phyloP scores from a whole-genome alignment of 2,888 invertebrate genomes.

The Heteromyza rotundicornis region DNA sequence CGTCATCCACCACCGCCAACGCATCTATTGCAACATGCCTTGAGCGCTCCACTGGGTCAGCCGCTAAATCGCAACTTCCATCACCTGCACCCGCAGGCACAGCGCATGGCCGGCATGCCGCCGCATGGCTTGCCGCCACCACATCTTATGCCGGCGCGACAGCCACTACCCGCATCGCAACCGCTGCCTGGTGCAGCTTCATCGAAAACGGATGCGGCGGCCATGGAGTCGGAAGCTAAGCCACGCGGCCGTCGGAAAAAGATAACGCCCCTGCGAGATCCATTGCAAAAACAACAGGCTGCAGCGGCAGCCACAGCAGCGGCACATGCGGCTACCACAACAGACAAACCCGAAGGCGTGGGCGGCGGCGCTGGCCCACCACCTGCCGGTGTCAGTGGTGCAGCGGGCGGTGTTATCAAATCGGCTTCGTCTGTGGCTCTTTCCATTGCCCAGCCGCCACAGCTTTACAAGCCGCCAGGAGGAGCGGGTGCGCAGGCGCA shows the following conservation, averaged over 20 bases:
- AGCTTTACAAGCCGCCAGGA: constrained; percentile 64
- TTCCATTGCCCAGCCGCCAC: constrained; percentile 63
- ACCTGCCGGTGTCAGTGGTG: not conserved
- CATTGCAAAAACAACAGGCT: constrained; percentile 63
- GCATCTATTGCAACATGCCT: constrained; percentile 55
- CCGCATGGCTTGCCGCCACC: constrained; percentile 29
- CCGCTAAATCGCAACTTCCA: constrained; percentile 43
- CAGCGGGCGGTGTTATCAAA: constrained; percentile 32
- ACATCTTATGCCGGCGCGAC: constrained; percentile 23
- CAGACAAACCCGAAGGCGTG: not conserved
- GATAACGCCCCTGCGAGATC: constrained; percentile 61
- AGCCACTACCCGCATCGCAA: constrained; percentile 23
- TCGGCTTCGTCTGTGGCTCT: constrained; percentile 24
- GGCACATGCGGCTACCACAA: constrained; percentile 31
- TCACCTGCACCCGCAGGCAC: constrained; percentile 29
- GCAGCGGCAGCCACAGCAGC: constrained; percentile 66
- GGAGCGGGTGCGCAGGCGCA: constrained; percentile 47
- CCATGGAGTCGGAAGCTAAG: constrained; percentile 38
- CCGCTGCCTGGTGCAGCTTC: constrained; percentile 14
- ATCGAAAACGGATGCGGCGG: constrained; percentile 21
- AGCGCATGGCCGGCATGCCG: constrained; percentile 39
- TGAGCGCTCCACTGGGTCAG: constrained; percentile 57
- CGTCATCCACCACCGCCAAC: constrained; percentile 47
- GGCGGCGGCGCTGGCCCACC: constrained; percentile 3
- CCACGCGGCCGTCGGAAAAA: constrained; percentile 62